These are phyloP conservation scores for Loripinus fragilis DNA, from an alignment of 2,888 invertebrate genomes.

Conservation along the genomic window DNA sequence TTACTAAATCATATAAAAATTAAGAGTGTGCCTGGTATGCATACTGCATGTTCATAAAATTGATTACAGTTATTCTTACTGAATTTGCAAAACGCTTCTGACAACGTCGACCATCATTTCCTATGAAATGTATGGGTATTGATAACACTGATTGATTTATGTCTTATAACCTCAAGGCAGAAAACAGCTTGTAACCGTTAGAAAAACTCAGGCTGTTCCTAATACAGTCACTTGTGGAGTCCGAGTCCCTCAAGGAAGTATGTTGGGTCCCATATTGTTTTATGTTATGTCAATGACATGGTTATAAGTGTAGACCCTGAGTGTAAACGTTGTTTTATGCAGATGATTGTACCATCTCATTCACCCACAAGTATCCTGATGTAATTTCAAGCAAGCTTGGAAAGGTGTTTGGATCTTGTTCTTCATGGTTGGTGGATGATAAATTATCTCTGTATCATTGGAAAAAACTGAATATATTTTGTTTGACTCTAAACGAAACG, in stretches of 20 bases:
- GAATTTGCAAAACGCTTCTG: background rate
- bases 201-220: background rate
- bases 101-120: background rate
- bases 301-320: background rate
- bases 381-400: background rate
- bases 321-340: slow-evolving; percentile 16
- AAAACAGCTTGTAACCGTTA: background rate
- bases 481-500: background rate
- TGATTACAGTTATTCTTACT: background rate
- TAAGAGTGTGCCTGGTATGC: too few species aligned
- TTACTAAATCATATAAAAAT: background rate
- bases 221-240: background rate
- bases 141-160: slow-evolving; percentile 3
- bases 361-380: background rate
- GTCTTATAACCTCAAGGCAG: background rate
- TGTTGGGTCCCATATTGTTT: background rate
- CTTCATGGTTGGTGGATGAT: slow-evolving; percentile 5
- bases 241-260: background rate
- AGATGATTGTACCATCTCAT: slow-evolving; percentile 7
- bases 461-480: slow-evolving; percentile 9
- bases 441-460: background rate
- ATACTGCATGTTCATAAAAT: too few species aligned
- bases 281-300: slow-evolving; percentile 20
- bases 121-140: background rate
- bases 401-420: background rate